phyloP scores from a whole-genome alignment of 64 coral and sea anemone species.

The Astreopora myriophthalma region DNA sequence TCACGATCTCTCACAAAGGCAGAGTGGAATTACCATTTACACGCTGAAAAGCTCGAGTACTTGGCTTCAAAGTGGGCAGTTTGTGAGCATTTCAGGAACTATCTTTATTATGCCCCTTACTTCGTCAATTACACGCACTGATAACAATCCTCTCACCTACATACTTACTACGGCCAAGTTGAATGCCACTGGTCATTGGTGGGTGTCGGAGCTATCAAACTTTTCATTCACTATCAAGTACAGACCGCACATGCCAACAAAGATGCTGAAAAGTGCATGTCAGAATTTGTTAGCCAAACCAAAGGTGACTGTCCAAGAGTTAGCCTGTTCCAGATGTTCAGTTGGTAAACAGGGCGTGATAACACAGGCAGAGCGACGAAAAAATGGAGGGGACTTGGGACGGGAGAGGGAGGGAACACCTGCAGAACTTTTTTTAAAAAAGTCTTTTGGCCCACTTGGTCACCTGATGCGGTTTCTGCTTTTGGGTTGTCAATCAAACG shows the following conservation, averaged over 20 bases:
- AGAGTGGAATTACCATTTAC: background rate
- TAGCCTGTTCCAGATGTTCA: too few species aligned
- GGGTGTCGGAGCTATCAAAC: background rate
- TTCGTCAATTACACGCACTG: background rate
- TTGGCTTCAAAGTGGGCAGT: background rate
- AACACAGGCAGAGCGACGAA: too few species aligned
- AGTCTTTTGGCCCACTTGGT: too few species aligned
- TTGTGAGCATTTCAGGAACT: background rate
- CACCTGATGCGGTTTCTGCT: too few species aligned
- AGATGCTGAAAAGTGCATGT: too few species aligned
- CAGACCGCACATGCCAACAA: background rate
- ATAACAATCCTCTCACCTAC: background rate
- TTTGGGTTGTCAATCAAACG: too few species aligned
- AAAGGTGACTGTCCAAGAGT: too few species aligned
- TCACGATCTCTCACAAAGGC: background rate
- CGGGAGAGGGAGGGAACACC: too few species aligned
- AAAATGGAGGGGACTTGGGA: too few species aligned
- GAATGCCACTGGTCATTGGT: background rate
- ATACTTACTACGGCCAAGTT: background rate
- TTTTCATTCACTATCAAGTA: constrained; percentile 2
- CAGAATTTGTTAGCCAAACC: too few species aligned
- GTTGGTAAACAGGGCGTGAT: too few species aligned
- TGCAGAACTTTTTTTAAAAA: too few species aligned
- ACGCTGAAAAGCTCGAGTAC: background rate
- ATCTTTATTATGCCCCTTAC: background rate